A percentile compares a stretch with the other conserved stretches of the same genome.
These are phyloP conservation scores for Ridgeia piscesae DNA, from an alignment of 1,140 invertebrate genomes.

Conservation along the genomic window DNA sequence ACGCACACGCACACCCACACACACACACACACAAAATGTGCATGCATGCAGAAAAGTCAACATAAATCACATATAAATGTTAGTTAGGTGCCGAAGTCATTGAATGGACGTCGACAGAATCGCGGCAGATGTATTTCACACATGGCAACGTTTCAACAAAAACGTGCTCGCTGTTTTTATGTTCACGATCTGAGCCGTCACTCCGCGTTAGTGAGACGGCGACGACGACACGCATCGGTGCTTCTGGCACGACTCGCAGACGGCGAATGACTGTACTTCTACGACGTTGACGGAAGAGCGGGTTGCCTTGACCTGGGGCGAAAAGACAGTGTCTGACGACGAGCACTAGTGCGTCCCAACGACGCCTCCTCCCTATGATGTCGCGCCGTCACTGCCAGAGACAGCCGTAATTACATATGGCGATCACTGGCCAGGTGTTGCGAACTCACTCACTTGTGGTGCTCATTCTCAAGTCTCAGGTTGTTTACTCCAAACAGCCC, in stretches of 20 bases:
- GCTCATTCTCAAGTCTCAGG: background rate
- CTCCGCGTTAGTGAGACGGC: background rate
- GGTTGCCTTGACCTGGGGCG: background rate
- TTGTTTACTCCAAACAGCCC: too few species aligned
- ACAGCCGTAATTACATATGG: background rate
- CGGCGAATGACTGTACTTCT: background rate
- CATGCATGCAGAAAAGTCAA: background rate
- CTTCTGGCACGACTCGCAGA: background rate
- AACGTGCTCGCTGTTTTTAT: background rate
- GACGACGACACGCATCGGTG: background rate
- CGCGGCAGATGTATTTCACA: background rate
- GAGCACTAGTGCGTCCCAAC: background rate
- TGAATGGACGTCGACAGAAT: background rate
- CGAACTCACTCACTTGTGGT: background rate
- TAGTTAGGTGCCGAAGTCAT: background rate
- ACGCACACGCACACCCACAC: too few species aligned
- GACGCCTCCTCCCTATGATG: background rate
- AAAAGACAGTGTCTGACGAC: background rate
- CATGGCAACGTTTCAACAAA: background rate
- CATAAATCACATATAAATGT: background rate
- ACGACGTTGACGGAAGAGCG: background rate
- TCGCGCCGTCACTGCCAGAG: background rate
- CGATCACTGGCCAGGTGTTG: background rate
- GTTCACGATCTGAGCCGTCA: background rate
- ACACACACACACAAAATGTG: too few species aligned